A percentile compares a stretch with the other conserved stretches of the same genome.
Evolutionary conservation across 2,113 vertebrate species (phyloP).

Genomic region (Scortum barcoo): DNA sequence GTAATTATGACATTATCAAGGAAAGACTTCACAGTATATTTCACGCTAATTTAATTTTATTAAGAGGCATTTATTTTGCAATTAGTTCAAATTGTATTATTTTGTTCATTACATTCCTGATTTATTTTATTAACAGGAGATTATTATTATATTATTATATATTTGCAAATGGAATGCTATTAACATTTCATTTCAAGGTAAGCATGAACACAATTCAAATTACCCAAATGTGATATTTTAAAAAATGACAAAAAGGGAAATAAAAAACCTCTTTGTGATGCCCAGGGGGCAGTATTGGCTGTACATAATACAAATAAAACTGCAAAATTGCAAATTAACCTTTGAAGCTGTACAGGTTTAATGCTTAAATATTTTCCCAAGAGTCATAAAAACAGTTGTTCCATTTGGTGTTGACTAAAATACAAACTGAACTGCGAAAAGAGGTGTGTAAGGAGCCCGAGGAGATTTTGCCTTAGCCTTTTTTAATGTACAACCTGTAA

Average conservation of each 20-base stretch:
- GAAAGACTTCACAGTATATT: neutral
- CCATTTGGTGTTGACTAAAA: constrained; percentile 2
- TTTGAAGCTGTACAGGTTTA: neutral
- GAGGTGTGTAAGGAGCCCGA: neutral
- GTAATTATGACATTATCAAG: constrained; percentile 3
- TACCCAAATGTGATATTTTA: neutral
- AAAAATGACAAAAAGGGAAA: neutral
- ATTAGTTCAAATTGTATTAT: neutral
- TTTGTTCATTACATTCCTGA: constrained; percentile 11
- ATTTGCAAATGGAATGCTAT: constrained; percentile 3
- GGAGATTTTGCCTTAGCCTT: constrained; percentile 20
- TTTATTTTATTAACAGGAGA: constrained; percentile 10
- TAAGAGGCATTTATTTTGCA: constrained; percentile 8
- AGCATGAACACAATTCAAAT: neutral
- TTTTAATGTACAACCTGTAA: constrained; percentile 32
- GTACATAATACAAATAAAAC: neutral
- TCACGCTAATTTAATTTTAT: neutral
- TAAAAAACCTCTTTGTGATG: neutral
- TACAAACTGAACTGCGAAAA: constrained; percentile 8
- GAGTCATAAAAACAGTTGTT: constrained; percentile 11
- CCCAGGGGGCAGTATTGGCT: constrained; percentile 63
- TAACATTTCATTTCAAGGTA: constrained; percentile 18
- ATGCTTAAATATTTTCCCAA: neutral
- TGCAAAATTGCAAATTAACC: constrained; percentile 10
- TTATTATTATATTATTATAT: too few species aligned